These are phyloP conservation scores for Paragorgia papillata DNA, from an alignment of 92 coral and sea anemone genomes.

Conservation along the genomic window DNA sequence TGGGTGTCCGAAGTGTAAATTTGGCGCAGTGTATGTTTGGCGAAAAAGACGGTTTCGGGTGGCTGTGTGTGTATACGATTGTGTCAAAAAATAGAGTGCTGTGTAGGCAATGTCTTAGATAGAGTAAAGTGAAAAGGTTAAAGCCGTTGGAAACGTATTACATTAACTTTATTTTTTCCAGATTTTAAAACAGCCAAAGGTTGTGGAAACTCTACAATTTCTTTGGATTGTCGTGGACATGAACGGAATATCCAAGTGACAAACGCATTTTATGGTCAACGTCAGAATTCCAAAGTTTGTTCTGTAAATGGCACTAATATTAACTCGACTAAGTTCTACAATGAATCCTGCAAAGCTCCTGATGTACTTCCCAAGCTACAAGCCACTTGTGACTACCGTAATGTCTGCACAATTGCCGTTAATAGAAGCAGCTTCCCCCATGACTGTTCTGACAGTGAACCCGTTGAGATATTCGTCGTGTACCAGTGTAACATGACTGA, in stretches of 20 bases:
- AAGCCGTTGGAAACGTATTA: too few relatives aligned
- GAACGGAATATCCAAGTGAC: constrained; percentile 8
- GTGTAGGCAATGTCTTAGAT: too few relatives aligned
- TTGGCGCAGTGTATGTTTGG: too few relatives aligned
- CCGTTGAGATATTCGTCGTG: constrained; percentile 22
- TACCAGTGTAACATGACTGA: constrained; percentile 20
- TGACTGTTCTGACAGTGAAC: not conserved
- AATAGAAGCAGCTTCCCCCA: constrained; percentile 2
- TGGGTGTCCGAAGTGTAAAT: too few relatives aligned
- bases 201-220: constrained; percentile 10
- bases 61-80: too few relatives aligned
- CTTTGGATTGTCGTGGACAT: constrained; percentile 21
- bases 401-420: constrained; percentile 12
- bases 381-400: constrained; percentile 24
- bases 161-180: not conserved
- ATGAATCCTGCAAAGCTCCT: constrained; percentile 14
- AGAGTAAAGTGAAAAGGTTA: too few relatives aligned
- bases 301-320: not conserved
- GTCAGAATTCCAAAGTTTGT: constrained; percentile 11
- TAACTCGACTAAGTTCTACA: not conserved
- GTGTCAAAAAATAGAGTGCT: too few relatives aligned
- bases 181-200: constrained; percentile 16
- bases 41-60: too few relatives aligned
- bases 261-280: constrained; percentile 11
- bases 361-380: constrained; percentile 20